Evolutionary conservation across 2,113 vertebrate species (phyloP), one percentile per base, ranked within the genome.

Genomic region (Carettochelys insculpta): DNA sequence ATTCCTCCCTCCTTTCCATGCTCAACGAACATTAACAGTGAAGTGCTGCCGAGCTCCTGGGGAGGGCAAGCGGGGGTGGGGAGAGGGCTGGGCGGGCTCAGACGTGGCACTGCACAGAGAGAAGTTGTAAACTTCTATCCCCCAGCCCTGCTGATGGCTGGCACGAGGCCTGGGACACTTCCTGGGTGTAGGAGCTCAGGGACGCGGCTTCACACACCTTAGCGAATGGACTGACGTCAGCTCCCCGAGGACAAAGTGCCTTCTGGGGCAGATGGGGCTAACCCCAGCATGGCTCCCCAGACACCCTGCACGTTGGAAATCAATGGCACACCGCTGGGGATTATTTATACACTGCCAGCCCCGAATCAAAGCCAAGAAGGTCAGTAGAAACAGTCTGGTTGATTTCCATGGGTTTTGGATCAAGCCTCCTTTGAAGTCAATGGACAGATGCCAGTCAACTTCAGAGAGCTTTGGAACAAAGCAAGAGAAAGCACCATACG

Each of bases 11-110:
- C 48, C 61, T 58, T 92, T 92, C 77, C 90, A 85, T 78, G 90
- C 87, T 92, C 82, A 87, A 54, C 90, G 90, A 90, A 85, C 90
- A 94, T 92, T 87, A 86, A 93, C 92, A 92, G 88, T 83, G 88
- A 92, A 88, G 90, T 81, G 83, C 86, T 86, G 90, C 85, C 82
- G 71, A 83, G 90, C 48, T 87, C 77, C 87, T 86, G n/a, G 41
- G 56, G 29, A 50, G 80, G 83, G 77, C 52, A 71, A 83, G 65
- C 38, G 51, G 45, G 71, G 79, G 61, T 17, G 52, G 80, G 82
- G 76, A 38, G 88, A 80, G 82, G 51, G 43, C 50, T 14, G 17
- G 3, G 13, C 16, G 3, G 31, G 31, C 75, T 34, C 45, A 34
- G 75, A 31, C 34, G 81, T 11, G 11, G 48, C 17, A 25, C 9